A percentile compares a stretch with the other conserved stretches of the same genome.
phyloP scores from a whole-genome alignment of 2,888 invertebrate genomes.

The Agonum fuliginosum region DNA sequence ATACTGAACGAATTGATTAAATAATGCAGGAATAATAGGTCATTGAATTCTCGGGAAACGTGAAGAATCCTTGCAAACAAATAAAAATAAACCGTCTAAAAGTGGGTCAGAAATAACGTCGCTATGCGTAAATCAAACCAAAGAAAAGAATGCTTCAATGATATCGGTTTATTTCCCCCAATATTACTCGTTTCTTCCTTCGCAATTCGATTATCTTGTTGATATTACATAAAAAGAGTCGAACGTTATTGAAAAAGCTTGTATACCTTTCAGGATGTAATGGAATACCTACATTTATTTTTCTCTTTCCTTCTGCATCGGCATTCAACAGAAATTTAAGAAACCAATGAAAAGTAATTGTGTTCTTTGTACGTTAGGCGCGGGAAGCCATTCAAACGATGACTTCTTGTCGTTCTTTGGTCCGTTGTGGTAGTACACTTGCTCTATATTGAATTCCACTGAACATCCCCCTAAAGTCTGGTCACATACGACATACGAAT shows the following conservation, averaged over 20 bases:
- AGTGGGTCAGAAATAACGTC: slow-evolving; percentile 12
- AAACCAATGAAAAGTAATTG: slow-evolving; percentile 60
- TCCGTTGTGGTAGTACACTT: too few relatives aligned
- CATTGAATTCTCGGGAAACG: not conserved
- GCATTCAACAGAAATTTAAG: slow-evolving; percentile 50
- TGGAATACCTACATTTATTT: slow-evolving; percentile 56
- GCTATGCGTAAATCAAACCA: slow-evolving; percentile 16
- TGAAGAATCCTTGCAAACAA: not conserved
- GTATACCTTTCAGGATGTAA: slow-evolving; percentile 51
- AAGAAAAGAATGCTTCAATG: slow-evolving; percentile 12
- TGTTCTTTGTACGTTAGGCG: slow-evolving; percentile 44
- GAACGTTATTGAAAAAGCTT: slow-evolving; percentile 51
- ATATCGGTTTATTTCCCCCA: slow-evolving; percentile 32
- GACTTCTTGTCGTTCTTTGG: slow-evolving; percentile 54
- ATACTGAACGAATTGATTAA: not conserved
- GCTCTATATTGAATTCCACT: not conserved
- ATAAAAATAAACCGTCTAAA: not conserved
- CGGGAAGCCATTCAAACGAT: slow-evolving; percentile 46
- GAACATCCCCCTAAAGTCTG: not conserved
- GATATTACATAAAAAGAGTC: slow-evolving; percentile 55
- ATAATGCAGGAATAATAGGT: not conserved
- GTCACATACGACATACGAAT: too few relatives aligned
- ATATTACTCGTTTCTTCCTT: slow-evolving; percentile 10
- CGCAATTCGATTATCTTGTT: slow-evolving; percentile 55
- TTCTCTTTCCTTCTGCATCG: slow-evolving; percentile 3